A percentile compares a stretch with the other conserved stretches of the same genome.
Conservation (phyloP, 37 sponge, comb jelly and placozoan species). For the Theonella swinhoei region DNA sequence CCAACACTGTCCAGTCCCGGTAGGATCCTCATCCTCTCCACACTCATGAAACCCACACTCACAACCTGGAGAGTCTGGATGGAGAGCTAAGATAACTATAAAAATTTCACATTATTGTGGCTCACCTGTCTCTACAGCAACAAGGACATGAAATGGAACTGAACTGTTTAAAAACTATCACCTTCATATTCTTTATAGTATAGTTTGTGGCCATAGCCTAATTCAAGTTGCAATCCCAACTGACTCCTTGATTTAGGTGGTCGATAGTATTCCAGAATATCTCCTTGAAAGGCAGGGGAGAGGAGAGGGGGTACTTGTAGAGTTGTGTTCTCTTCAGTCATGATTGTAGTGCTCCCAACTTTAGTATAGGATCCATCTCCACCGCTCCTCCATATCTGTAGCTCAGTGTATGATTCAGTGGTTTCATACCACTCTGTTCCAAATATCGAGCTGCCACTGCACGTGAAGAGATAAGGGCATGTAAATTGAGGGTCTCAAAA, state of each 20-base stretch:
- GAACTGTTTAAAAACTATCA: too few species aligned
- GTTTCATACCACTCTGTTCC: not conserved
- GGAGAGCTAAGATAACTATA: too few species aligned
- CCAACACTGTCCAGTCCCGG: too few species aligned
- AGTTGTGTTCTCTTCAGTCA: not conserved
- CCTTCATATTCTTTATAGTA: too few species aligned
- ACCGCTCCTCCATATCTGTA: not conserved
- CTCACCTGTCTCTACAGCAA: too few species aligned
- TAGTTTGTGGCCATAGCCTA: too few species aligned
- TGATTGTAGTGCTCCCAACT: not conserved
- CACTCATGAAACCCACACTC: too few species aligned
- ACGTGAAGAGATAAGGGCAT: not conserved
- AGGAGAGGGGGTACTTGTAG: not conserved
- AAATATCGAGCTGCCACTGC: slow-evolving; percentile 8
- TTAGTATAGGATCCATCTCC: not conserved
- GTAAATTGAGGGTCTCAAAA: not conserved
- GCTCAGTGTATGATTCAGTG: not conserved
- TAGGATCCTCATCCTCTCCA: too few species aligned
- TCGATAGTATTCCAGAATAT: not conserved
- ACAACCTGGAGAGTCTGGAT: too few species aligned
- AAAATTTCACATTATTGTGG: too few species aligned
- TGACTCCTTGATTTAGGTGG: not conserved
- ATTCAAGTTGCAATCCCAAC: not conserved
- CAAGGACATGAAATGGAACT: too few species aligned
- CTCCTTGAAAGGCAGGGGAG: not conserved